phyloP scores from a whole-genome alignment of 2,113 vertebrate species.

The Physeter macrocephalus region DNA sequence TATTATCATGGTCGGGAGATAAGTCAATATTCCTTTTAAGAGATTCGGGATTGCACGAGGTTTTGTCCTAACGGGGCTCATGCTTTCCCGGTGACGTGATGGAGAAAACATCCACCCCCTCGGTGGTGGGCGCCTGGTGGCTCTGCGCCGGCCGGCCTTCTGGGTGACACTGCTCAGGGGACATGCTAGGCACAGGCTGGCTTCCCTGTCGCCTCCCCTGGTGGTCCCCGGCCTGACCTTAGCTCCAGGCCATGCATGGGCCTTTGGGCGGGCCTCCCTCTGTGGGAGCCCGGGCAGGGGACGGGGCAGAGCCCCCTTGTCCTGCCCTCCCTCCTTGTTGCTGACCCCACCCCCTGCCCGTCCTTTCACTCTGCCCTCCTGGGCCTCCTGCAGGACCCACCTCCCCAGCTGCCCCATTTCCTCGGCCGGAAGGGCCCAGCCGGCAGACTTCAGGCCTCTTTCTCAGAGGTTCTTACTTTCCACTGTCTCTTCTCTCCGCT shows the following conservation, averaged over 20 bases:
- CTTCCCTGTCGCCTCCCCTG: neutral
- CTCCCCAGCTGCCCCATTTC: neutral
- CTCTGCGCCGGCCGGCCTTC: neutral
- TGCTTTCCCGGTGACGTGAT: rapidly evolving
- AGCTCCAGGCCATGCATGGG: neutral
- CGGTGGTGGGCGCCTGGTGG: rapidly evolving
- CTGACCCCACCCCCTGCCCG: rapidly evolving
- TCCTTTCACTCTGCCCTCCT: rapidly evolving
- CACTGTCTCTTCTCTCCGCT: neutral
- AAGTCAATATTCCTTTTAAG: neutral
- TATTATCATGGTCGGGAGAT: neutral
- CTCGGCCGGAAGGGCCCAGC: neutral
- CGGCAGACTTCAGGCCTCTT: neutral
- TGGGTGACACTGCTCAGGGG: neutral
- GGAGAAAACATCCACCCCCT: rapidly evolving
- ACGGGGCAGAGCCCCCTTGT: too few relatives aligned
- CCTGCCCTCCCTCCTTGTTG: too few relatives aligned
- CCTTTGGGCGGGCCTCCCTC: neutral
- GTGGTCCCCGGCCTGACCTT: neutral
- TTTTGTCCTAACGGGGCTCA: neutral
- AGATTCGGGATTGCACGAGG: neutral
- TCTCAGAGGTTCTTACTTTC: neutral
- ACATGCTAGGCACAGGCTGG: rapidly evolving
- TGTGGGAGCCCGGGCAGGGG: too few relatives aligned
- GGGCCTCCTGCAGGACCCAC: neutral